These are phyloP conservation scores for Ptychobarbus kaznakovi DNA, from an alignment of 2,797 vertebrate genomes.

Conservation along the genomic window DNA sequence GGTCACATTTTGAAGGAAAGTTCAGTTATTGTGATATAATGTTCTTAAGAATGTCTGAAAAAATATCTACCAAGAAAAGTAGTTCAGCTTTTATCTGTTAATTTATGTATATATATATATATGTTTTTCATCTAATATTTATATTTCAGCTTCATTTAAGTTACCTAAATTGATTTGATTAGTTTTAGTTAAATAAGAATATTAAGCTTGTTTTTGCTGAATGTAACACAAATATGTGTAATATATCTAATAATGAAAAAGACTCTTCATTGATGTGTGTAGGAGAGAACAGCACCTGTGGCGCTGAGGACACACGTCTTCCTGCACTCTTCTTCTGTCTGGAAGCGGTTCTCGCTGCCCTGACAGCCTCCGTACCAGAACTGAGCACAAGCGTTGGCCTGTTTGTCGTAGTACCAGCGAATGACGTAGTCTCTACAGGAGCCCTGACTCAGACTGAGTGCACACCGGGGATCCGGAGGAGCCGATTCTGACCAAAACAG, in stretches of 20 bases:
- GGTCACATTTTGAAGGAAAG: neutral
- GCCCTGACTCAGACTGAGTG: conserved; percentile 80
- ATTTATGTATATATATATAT: neutral
- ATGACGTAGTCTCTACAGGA: conserved; percentile 81
- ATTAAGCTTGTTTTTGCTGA: neutral
- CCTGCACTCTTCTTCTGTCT: conserved; percentile 84
- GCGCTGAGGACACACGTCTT: conserved; percentile 76
- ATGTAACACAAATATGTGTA: neutral
- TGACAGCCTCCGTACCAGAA: conserved; percentile 89
- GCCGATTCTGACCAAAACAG: conserved; percentile 62
- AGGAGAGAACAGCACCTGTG: conserved; percentile 69
- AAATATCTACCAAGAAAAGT: neutral
- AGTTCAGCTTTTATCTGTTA: neutral
- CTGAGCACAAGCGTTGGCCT: conserved; percentile 88
- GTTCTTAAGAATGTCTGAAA: neutral
- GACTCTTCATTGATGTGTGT: neutral
- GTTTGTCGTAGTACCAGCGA: conserved; percentile 87
- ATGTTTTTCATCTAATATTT: neutral
- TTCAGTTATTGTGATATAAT: neutral
- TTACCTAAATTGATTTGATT: neutral
- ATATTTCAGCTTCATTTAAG: neutral
- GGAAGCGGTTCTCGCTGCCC: conserved; percentile 86
- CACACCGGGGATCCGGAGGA: conserved; percentile 70
- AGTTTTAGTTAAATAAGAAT: neutral
- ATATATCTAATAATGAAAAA: too few species aligned